A percentile compares a stretch with the other conserved stretches of the same genome.
phyloP scores from a whole-genome alignment of 2,888 invertebrate species.

The Scaptomyza cyrtandrae region DNA sequence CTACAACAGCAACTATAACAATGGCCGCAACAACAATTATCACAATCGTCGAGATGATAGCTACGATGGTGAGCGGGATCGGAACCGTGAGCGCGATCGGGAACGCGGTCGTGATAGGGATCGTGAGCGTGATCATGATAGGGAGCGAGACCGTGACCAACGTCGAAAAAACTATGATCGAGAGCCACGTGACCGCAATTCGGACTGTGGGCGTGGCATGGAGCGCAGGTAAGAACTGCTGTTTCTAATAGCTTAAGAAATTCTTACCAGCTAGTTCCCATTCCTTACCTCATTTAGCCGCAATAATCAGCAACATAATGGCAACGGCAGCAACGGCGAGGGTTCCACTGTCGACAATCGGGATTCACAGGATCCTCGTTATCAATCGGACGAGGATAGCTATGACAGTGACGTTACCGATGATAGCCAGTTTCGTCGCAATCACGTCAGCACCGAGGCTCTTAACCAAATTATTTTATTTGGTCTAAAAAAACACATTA shows the following conservation, averaged over 20 bases:
- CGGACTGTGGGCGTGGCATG: slow-evolving; percentile 52
- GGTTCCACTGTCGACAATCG: slow-evolving; percentile 51
- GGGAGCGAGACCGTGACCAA: slow-evolving; percentile 64
- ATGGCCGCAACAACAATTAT: slow-evolving; percentile 56
- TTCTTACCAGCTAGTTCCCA: not conserved
- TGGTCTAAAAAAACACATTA: slow-evolving; percentile 90
- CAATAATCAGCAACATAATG: slow-evolving; percentile 61
- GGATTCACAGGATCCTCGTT: slow-evolving; percentile 61
- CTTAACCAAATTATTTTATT: slow-evolving; percentile 91
- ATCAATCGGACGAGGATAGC: slow-evolving; percentile 79
- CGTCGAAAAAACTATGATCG: slow-evolving; percentile 65
- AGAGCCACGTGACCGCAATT: slow-evolving; percentile 54
- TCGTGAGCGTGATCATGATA: slow-evolving; percentile 51
- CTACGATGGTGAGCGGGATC: slow-evolving; percentile 62
- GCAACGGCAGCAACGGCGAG: slow-evolving; percentile 33
- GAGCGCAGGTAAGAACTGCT: slow-evolving; percentile 54
- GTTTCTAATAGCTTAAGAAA: no score
- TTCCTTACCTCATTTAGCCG: slow-evolving; percentile 32
- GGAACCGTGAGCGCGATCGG: slow-evolving; percentile 48
- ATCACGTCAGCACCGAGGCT: slow-evolving; percentile 84
- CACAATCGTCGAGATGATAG: slow-evolving; percentile 69
- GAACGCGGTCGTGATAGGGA: slow-evolving; percentile 49
- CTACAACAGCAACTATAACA: slow-evolving; percentile 55
- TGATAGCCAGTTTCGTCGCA: slow-evolving; percentile 85
- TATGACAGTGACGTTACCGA: slow-evolving; percentile 81